phyloP scores from a whole-genome alignment of 2,888 invertebrate species.

The Napeogenes inachia region DNA sequence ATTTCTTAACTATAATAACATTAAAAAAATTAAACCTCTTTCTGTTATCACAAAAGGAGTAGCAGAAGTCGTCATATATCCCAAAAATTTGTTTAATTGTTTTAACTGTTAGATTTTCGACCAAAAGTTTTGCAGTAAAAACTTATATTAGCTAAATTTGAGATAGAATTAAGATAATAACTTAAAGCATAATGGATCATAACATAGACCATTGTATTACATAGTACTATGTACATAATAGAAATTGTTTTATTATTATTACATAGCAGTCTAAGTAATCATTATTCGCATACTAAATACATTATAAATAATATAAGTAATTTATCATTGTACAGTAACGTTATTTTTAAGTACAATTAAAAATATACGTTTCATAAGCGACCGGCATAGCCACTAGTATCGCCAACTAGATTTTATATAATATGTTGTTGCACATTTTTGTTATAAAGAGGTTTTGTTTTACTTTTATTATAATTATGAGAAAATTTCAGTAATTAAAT shows the following conservation, averaged over 20 bases:
- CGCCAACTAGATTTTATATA: constrained; percentile 10
- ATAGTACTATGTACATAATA: constrained; percentile 25
- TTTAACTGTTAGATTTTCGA: neutral
- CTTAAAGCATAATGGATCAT: constrained; percentile 23
- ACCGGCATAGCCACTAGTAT: constrained; percentile 14
- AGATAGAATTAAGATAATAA: constrained; percentile 14
- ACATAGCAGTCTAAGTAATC: constrained; percentile 20
- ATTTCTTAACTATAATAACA: neutral
- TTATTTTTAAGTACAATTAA: constrained; percentile 14
- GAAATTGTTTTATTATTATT: constrained; percentile 19
- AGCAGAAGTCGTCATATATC: no score
- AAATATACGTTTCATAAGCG: constrained; percentile 5
- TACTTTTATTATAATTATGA: constrained; percentile 15
- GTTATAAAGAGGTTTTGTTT: constrained; percentile 7
- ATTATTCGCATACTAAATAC: constrained; percentile 17
- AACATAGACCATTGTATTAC: constrained; percentile 19
- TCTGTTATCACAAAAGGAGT: no score
- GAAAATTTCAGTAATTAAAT: constrained; percentile 14
- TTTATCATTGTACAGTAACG: constrained; percentile 23
- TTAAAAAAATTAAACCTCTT: neutral
- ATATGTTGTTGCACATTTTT: constrained; percentile 14
- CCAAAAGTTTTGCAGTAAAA: constrained; percentile 2
- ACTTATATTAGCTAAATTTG: constrained; percentile 3
- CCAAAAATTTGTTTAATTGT: neutral
- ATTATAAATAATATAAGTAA: constrained; percentile 20